These are phyloP conservation scores for Melanocharis versteri DNA, from an alignment of 2,113 vertebrate species.

Conservation along the genomic window DNA sequence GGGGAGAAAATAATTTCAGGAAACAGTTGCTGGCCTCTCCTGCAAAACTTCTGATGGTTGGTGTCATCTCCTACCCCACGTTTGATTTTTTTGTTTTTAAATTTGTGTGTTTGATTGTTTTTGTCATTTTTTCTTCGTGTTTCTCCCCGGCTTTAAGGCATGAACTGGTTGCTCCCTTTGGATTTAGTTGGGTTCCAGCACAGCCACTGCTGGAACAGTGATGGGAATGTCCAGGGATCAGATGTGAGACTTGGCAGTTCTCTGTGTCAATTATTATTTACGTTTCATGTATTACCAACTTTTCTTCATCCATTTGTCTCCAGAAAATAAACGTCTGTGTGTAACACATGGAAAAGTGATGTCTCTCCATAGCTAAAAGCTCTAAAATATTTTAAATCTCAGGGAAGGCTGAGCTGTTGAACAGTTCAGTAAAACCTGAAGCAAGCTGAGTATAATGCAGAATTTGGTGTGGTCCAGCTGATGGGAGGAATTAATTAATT, in stretches of 20 bases:
- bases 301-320: not conserved
- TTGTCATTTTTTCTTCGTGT: not conserved
- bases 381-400: not conserved
- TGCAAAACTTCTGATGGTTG: not conserved
- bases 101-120: too few relatives aligned
- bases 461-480: not conserved
- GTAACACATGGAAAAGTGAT: not conserved
- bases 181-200: not conserved
- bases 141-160: not conserved
- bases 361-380: not conserved
- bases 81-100: not conserved
- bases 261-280: not conserved
- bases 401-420: not conserved
- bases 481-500: not conserved
- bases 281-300: rapidly evolving
- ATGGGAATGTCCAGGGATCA: not conserved
- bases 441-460: not conserved
- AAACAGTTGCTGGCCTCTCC: not conserved
- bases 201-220: not conserved
- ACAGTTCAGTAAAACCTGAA: not conserved
- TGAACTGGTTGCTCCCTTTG: not conserved
- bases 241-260: not conserved
- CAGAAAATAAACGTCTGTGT: not conserved
- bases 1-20: not conserved
- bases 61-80: rapidly evolving